A percentile compares a stretch with the other conserved stretches of the same genome.
phyloP scores from a whole-genome alignment of 1,140 invertebrate genomes.

The Leptestheria dahalacensis region DNA sequence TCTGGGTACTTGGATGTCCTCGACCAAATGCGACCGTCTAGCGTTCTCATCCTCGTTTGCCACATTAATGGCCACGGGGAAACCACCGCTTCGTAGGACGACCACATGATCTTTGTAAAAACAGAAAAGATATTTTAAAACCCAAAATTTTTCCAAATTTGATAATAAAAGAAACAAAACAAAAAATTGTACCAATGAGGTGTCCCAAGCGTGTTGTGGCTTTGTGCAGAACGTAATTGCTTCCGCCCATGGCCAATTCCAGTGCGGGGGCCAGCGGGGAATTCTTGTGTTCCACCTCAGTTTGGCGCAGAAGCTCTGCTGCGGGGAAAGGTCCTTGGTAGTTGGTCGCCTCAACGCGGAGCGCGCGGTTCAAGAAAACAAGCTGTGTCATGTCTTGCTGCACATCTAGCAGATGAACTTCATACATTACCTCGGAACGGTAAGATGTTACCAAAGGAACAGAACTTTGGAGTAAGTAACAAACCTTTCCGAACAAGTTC shows the following conservation, averaged over 20 bases:
- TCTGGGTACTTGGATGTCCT: neutral
- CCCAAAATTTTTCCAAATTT: neutral
- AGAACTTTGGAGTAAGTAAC: neutral
- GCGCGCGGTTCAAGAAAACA: neutral
- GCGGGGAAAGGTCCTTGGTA: neutral
- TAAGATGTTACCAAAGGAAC: neutral
- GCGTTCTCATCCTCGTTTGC: neutral
- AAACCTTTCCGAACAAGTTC: constrained; percentile 1
- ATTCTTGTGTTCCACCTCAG: neutral
- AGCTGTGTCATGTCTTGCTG: neutral
- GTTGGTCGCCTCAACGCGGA: neutral
- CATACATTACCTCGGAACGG: neutral
- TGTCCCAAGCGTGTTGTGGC: neutral
- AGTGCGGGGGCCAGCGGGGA: neutral
- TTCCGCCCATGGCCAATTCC: constrained; percentile 7
- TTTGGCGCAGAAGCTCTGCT: neutral
- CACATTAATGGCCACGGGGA: neutral
- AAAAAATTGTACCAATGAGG: constrained; percentile 1
- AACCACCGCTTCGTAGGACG: constrained; percentile 5
- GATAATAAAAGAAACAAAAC: neutral
- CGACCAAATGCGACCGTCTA: neutral
- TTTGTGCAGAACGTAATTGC: constrained; percentile 3
- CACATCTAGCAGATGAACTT: neutral
- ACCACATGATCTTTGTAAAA: neutral
- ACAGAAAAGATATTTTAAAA: neutral